Conservation (phyloP, 2,113 vertebrate genomes). For the Enhydra lutris region DNA sequence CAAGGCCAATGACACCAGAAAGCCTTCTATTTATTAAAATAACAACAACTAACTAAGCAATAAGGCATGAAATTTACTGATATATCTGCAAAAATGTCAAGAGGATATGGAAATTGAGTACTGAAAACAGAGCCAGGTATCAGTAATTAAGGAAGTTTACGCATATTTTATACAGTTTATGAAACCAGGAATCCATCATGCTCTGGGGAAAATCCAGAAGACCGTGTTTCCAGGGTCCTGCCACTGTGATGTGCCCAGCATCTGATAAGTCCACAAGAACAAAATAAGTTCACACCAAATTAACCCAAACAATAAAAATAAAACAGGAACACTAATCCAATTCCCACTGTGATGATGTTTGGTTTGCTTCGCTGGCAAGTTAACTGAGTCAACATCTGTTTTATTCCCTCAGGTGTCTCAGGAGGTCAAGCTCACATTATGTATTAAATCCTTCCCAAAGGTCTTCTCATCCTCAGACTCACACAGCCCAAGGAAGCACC, state of each 20-base stretch:
- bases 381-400: conserved; percentile 23
- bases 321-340: background rate
- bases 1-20: background rate
- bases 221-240: background rate
- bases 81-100: background rate
- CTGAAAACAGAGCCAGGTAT: background rate
- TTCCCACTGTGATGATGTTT: background rate
- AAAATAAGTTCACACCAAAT: background rate
- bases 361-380: background rate
- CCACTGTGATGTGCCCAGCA: no score
- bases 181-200: background rate
- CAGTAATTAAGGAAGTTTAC: background rate
- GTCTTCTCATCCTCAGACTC: background rate
- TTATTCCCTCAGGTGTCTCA: background rate
- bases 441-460: background rate
- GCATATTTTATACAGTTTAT: background rate
- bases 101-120: background rate
- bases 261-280: background rate
- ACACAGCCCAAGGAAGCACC: background rate
- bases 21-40: background rate
- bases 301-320: conserved; percentile 3
- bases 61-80: background rate
- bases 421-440: background rate
- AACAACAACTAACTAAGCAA: background rate
- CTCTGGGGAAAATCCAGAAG: background rate